Conservation (phyloP, 2,113 vertebrate genomes). For the Dicentrarchus labrax region DNA sequence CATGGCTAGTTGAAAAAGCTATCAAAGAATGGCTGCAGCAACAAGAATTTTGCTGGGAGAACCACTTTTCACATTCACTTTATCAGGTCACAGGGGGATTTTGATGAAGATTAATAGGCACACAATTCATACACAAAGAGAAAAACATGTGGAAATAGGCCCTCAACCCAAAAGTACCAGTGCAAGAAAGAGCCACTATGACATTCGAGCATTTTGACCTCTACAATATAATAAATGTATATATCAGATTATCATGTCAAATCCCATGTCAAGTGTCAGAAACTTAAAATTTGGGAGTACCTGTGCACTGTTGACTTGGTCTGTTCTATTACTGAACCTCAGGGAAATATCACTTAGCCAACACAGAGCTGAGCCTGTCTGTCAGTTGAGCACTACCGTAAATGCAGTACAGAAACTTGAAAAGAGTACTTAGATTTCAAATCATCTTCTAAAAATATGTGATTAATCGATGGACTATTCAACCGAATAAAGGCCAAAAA, state of each 20-base stretch:
- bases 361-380: not conserved
- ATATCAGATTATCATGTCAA: not conserved
- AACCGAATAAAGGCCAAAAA: not conserved
- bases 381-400: not conserved
- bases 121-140: not conserved
- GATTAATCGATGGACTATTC: not conserved
- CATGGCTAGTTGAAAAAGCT: not conserved
- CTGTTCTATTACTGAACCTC: not conserved
- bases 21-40: too few species aligned
- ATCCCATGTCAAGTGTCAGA: conserved; percentile 25
- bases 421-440: not conserved
- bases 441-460: not conserved
- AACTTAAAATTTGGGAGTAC: conserved; percentile 23
- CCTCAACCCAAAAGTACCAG: not conserved
- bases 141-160: conserved; percentile 1
- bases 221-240: not conserved
- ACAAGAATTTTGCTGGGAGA: not conserved
- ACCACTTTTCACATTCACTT: not conserved
- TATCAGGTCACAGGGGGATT: not conserved
- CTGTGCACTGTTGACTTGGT: conserved; percentile 26
- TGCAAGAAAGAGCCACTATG: not conserved
- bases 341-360: not conserved
- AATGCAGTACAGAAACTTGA: not conserved
- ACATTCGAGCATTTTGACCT: not conserved
- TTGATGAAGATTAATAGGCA: conserved; percentile 8